A percentile compares a stretch with the other conserved stretches of the same genome.
Evolutionary conservation across 2,797 vertebrate genomes (phyloP).

Genomic region (Tapera naevia): DNA sequence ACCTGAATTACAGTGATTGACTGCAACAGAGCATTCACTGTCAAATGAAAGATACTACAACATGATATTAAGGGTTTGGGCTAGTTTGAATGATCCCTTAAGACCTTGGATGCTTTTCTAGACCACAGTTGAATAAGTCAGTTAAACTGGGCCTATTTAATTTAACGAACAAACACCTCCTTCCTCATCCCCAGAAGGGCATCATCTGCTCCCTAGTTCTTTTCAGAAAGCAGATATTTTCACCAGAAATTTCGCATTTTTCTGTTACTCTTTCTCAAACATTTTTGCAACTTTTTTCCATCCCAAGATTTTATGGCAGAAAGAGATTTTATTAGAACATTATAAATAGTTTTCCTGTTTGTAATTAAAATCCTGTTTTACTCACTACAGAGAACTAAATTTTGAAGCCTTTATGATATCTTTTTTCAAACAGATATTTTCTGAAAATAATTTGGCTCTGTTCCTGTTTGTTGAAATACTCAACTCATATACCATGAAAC

Average conservation of each 20-base stretch:
- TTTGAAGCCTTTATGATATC: not conserved
- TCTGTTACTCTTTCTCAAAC: not conserved
- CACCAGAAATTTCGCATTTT: not conserved
- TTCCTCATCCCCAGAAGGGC: not conserved
- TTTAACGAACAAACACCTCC: not conserved
- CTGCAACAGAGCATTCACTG: not conserved
- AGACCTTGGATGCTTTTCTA: not conserved
- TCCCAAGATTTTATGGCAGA: not conserved
- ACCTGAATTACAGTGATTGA: not conserved
- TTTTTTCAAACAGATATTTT: slow-evolving; percentile 24
- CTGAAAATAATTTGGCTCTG: slow-evolving; percentile 38
- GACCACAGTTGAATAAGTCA: not conserved
- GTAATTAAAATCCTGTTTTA: slow-evolving; percentile 1
- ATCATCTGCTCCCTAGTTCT: not conserved
- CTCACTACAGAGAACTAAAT: not conserved
- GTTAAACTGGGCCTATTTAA: not conserved
- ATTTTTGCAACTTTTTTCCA: not conserved
- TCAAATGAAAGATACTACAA: not conserved
- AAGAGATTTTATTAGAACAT: not conserved
- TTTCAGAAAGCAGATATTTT: not conserved
- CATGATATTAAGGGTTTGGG: not conserved
- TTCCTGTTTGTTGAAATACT: slow-evolving; percentile 42
- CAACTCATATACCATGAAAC: slow-evolving; percentile 43
- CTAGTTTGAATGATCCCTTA: not conserved
- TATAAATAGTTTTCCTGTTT: not conserved